Percentiles rank a stretch among this genome's conserved stretches.
phyloP scores from a whole-genome alignment of 2,113 vertebrate genomes.

The Hippocampus guttulatus region DNA sequence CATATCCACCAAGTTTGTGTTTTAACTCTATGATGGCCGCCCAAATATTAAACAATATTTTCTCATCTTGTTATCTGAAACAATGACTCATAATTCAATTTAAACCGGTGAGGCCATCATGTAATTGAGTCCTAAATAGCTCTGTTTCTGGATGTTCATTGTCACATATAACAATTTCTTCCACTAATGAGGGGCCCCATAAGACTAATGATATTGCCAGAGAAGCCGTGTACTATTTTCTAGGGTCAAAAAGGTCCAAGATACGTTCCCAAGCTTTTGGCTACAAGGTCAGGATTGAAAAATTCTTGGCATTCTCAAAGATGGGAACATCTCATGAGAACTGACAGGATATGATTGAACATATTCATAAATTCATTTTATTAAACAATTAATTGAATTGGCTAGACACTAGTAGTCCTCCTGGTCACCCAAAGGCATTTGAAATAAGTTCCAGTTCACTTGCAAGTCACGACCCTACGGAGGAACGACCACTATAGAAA shows the following conservation, averaged over 20 bases:
- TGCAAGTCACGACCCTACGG: too few relatives aligned
- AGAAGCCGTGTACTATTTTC: not conserved
- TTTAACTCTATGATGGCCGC: not conserved
- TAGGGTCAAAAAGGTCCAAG: not conserved
- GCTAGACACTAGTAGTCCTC: too few relatives aligned
- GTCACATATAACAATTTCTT: not conserved
- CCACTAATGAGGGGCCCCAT: not conserved
- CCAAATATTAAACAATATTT: not conserved
- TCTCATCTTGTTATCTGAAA: not conserved
- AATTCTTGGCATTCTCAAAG: not conserved
- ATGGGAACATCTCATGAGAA: not conserved
- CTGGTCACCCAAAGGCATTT: too few relatives aligned
- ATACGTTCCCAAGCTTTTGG: not conserved
- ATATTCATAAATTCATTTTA: too few relatives aligned
- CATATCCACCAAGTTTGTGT: not conserved
- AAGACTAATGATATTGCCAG: not conserved
- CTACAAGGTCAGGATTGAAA: not conserved
- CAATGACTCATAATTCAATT: not conserved
- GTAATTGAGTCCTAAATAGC: not conserved
- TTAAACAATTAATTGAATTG: too few relatives aligned
- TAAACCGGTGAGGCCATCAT: not conserved
- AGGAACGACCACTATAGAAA: too few relatives aligned
- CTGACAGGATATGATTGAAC: too few relatives aligned
- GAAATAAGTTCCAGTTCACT: too few relatives aligned
- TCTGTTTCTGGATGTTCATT: not conserved